phyloP scores from a whole-genome alignment of 1,140 invertebrate species.

The Calephelis nemesis region DNA sequence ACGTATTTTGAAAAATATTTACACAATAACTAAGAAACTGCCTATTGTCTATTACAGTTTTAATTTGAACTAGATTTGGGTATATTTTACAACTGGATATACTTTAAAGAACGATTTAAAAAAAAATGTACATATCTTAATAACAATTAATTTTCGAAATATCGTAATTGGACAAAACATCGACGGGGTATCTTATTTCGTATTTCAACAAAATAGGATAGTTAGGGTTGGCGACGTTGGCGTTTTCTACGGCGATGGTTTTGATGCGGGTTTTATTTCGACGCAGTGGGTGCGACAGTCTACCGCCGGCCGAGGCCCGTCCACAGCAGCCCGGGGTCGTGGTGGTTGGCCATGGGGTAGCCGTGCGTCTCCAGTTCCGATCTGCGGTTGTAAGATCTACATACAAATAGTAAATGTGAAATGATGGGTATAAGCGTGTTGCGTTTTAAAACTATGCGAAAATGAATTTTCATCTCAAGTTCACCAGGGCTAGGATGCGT shows the following conservation, averaged over 20 bases:
- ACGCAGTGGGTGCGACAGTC: conserved; percentile 21
- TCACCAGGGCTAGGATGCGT: too few species aligned
- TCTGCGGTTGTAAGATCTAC: conserved; percentile 78
- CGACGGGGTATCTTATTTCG: background rate
- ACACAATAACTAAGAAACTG: too few species aligned
- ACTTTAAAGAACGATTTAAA: background rate
- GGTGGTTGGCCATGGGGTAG: conserved; percentile 65
- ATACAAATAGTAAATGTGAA: conserved; percentile 59
- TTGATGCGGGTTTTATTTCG: conserved; percentile 9
- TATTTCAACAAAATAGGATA: background rate
- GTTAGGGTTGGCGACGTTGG: background rate
- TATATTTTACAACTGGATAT: too few species aligned
- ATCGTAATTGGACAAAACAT: conserved; percentile 6
- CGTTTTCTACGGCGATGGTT: background rate
- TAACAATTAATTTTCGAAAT: conserved; percentile 14
- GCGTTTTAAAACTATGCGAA: too few species aligned
- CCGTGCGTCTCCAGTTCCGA: conserved; percentile 63
- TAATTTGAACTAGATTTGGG: too few species aligned
- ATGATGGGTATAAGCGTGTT: conserved; percentile 22
- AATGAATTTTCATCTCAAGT: too few species aligned
- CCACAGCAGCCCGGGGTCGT: conserved; percentile 72
- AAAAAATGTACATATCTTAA: conserved; percentile 1
- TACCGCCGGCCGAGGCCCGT: conserved; percentile 71
- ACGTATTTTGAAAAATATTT: too few species aligned
- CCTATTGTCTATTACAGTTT: too few species aligned